Percentiles rank a stretch among this genome's conserved stretches.
Evolutionary conservation across 2,888 invertebrate species (phyloP).

Genomic region (Acrobasis suavella): DNA sequence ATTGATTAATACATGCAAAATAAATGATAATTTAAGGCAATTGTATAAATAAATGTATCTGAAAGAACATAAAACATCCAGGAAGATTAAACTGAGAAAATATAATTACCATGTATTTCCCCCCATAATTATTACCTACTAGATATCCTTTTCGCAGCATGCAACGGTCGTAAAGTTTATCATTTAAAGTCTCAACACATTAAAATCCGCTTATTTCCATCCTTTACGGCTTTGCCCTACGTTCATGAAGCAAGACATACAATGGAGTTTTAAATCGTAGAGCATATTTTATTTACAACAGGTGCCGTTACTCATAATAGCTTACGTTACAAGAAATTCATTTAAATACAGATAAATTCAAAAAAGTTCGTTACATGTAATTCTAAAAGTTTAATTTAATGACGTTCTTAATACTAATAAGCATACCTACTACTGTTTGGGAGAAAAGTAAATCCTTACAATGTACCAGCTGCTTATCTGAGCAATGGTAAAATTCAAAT

Average conservation of each 20-base stretch:
- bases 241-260: background rate
- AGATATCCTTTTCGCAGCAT: conserved; percentile 9
- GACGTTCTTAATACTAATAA: no score
- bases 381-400: no score
- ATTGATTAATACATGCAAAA: no score
- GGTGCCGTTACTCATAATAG: no score
- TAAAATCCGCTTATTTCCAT: conserved; percentile 10
- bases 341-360: no score
- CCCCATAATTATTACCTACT: background rate
- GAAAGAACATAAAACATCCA: background rate
- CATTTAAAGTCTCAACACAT: conserved; percentile 18
- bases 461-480: no score
- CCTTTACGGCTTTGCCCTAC: background rate
- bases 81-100: background rate
- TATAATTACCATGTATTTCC: background rate
- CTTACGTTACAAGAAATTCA: no score
- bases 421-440: no score
- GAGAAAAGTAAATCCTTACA: no score
- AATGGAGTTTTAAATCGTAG: background rate
- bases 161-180: conserved; percentile 46
- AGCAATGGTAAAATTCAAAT: no score
- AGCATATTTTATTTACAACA: background rate
- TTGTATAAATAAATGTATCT: background rate
- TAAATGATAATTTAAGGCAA: no score
- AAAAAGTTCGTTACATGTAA: no score